phyloP scores from a whole-genome alignment of 2,113 vertebrate genomes.

The Hassar affinis region DNA sequence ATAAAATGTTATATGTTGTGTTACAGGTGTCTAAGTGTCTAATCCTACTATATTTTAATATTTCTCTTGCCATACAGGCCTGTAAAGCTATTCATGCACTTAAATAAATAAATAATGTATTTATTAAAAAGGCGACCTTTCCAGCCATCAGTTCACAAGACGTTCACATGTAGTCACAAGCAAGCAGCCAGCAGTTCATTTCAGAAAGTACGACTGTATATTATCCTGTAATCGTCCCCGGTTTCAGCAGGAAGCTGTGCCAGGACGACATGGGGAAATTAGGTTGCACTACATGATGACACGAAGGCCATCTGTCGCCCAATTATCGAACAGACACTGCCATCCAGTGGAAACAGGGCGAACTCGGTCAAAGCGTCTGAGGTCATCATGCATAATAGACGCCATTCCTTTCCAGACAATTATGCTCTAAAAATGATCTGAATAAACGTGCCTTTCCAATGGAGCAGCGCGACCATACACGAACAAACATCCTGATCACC shows the following conservation, averaged over 20 bases:
- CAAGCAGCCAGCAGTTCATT: constrained; percentile 54
- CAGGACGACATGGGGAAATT: constrained; percentile 29
- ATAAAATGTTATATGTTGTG: neutral
- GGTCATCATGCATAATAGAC: constrained; percentile 36
- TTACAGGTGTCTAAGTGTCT: neutral
- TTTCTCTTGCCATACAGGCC: neutral
- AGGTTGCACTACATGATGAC: constrained; percentile 30
- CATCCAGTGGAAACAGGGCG: constrained; percentile 54
- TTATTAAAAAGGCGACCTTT: neutral
- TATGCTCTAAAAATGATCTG: neutral
- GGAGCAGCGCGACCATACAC: too few relatives aligned
- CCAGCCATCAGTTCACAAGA: neutral
- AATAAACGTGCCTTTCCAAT: neutral
- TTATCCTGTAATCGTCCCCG: neutral
- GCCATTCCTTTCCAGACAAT: constrained; percentile 13
- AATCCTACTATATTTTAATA: neutral
- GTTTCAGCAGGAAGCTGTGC: constrained; percentile 1
- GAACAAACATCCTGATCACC: neutral
- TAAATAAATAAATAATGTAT: neutral
- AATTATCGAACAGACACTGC: constrained; percentile 51
- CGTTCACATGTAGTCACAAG: neutral
- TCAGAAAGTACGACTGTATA: neutral
- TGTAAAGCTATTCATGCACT: neutral
- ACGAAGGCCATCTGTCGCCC: constrained; percentile 36
- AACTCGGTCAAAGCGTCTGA: constrained; percentile 26